Evolutionary conservation across 2,113 vertebrate species (phyloP), one percentile per base, ranked within the genome.

Genomic region (Pelobates fuscus): DNA sequence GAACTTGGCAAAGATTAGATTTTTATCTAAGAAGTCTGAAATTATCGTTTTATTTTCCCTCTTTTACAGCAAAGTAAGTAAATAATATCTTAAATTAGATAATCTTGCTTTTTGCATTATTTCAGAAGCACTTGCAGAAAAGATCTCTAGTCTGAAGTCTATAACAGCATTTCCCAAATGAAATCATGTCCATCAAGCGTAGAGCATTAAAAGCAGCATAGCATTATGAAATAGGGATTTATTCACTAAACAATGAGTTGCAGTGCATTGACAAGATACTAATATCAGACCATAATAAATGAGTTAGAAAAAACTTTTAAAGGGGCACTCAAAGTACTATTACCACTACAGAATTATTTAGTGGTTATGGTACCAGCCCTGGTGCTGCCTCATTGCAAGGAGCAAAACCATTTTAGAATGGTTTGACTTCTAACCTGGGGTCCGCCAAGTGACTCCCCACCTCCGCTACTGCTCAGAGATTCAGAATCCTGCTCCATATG

Each of bases 1-100:
- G 79, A 77, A 81, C 65, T 78, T 5, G 82, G 71, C 77, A 83
- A 87, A 84, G 80, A 84, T 77, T 83, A 83, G 64, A 26, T 30
- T 44, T 0, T 17, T 44, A 18, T 65, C 68, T 67, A 26, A 78
- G 77, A 79, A 63, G 64, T 30, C 23, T 61, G 27, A 52, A 67
- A 76, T 68, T 49, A 61, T 60, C 49, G 64, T 44, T 27, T 66
- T 58, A 17, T 46, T n/a, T 21, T 18, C 25, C 11, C 49, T 30
- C 52, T 6, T 59, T 76, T 68, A 61, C 57, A 52, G 41, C 25
- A 64, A 24, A 5, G 24, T 67, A 76, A 77, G 43, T 77, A 59
- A 77, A 68, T 68, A 30, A 61, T 60, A 41, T 59, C 41, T 67
- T 75, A 23, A 30, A 59, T 59, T 68, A 61, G 27, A 60, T 52